Evolutionary conservation across 2,113 vertebrate species (phyloP).

Genomic region (Deroptyus accipitrinus): DNA sequence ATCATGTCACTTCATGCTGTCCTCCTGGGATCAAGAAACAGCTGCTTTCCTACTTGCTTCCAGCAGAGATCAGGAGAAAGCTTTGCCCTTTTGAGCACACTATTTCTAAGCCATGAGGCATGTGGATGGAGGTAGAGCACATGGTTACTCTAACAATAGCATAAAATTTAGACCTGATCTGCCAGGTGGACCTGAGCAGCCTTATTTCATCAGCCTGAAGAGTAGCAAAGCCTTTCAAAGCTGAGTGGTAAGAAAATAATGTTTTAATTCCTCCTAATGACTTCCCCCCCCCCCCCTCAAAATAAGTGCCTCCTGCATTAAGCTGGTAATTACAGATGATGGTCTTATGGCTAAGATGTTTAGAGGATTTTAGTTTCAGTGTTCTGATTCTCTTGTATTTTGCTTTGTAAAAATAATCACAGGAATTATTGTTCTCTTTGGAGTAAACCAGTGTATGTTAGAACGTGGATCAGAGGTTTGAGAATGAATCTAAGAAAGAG

Average conservation of each 20-base stretch:
- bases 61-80: background rate
- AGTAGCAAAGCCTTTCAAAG: background rate
- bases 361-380: background rate
- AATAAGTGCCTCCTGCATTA: background rate
- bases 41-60: background rate
- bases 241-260: background rate
- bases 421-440: background rate
- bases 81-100: background rate
- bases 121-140: background rate
- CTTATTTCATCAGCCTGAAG: background rate
- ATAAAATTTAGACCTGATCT: background rate
- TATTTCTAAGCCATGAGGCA: background rate
- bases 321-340: background rate
- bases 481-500: background rate
- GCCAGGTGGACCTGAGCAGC: background rate
- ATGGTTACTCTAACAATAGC: fast-evolving
- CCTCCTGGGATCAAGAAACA: background rate
- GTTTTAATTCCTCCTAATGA: background rate
- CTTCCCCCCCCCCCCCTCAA: background rate
- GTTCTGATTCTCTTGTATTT: background rate
- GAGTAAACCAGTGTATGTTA: background rate
- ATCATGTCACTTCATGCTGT: fast-evolving
- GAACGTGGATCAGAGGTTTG: background rate
- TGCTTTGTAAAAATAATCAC: background rate
- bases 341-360: background rate